Evolutionary conservation across 2,888 invertebrate genomes (phyloP).

Genomic region (Melipona beecheii): DNA sequence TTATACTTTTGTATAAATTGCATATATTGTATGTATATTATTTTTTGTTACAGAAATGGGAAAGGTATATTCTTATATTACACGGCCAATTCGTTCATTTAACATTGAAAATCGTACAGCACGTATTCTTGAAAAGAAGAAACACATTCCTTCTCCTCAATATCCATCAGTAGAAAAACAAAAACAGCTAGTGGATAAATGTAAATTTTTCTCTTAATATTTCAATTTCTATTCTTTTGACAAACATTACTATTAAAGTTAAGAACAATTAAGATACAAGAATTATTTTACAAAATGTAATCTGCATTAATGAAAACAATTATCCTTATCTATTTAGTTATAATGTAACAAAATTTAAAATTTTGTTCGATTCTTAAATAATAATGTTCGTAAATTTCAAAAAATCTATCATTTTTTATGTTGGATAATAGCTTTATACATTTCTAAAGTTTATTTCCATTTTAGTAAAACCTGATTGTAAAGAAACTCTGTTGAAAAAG

Average conservation of each 20-base stretch:
- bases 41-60: slow-evolving; percentile 85
- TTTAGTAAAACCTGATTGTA: slow-evolving; percentile 87
- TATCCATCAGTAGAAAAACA: slow-evolving; percentile 87
- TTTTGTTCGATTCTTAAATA: background rate
- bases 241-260: background rate
- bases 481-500: slow-evolving; percentile 87
- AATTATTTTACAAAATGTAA: background rate
- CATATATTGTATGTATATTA: background rate
- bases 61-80: slow-evolving; percentile 86
- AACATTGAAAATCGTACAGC: slow-evolving; percentile 92
- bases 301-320: background rate
- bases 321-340: background rate
- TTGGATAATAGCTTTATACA: background rate
- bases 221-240: background rate
- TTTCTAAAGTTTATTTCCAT: slow-evolving; percentile 11
- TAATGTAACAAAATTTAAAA: background rate
- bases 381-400: background rate
- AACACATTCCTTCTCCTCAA: slow-evolving; percentile 89
- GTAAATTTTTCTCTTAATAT: slow-evolving; percentile 59
- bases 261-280: background rate
- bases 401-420: background rate
- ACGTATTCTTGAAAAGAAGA: slow-evolving; percentile 88
- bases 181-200: slow-evolving; percentile 87
- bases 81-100: slow-evolving; percentile 87
- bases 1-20: background rate